Percentiles rank a stretch among this genome's conserved stretches.
Conservation (phyloP, 2,113 vertebrate genomes). For the Poecile atricapillus region DNA sequence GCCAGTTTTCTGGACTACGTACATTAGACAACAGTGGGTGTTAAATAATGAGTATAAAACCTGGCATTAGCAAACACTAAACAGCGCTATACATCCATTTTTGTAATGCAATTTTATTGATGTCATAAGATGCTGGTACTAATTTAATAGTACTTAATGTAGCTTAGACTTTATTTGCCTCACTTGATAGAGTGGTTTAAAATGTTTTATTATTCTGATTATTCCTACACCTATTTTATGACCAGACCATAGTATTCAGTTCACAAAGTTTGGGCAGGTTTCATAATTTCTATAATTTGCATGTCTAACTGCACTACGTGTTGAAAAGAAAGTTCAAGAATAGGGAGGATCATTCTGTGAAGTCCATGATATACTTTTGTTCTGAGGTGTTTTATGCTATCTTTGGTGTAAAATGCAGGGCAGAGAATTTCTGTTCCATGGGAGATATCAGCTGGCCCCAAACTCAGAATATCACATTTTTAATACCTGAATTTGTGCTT, state of each 20-base stretch:
- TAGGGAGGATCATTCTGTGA: neutral
- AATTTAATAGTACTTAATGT: neutral
- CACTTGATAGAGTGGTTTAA: neutral
- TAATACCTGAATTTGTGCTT: neutral
- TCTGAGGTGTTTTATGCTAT: neutral
- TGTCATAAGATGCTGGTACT: neutral
- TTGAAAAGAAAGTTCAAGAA: neutral
- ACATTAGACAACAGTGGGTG: neutral
- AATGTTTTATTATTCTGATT: neutral
- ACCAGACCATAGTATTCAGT: neutral
- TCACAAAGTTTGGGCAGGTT: neutral
- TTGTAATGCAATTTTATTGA: neutral
- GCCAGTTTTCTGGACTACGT: neutral
- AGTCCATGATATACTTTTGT: neutral
- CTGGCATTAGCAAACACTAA: neutral
- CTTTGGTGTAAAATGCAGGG: neutral
- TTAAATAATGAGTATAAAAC: neutral
- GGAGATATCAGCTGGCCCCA: neutral
- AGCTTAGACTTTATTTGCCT: neutral
- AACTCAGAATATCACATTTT: neutral
- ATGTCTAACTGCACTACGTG: neutral
- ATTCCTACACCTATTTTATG: neutral
- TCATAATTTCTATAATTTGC: neutral
- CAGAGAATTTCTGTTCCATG: neutral
- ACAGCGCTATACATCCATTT: neutral